Percentiles rank a stretch among this genome's conserved stretches.
Conservation (phyloP, 2,797 vertebrate species). For the Xenops minutus region DNA sequence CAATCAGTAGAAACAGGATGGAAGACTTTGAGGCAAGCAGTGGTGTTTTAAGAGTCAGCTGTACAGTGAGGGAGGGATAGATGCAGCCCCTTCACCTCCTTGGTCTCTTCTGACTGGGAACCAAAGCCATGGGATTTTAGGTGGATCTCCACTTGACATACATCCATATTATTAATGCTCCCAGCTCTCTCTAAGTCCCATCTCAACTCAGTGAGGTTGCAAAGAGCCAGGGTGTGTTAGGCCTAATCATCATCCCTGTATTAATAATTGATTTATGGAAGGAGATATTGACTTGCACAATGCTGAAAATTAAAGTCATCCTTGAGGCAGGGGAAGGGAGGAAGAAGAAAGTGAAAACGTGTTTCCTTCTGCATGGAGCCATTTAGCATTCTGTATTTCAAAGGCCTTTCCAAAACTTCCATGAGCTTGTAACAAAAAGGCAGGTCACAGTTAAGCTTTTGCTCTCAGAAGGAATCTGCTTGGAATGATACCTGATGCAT, state of each 20-base stretch:
- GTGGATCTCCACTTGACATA: background rate
- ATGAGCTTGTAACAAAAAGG: background rate
- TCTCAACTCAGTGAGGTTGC: background rate
- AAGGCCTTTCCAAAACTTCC: slow-evolving; percentile 33
- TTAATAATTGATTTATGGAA: slow-evolving; percentile 25
- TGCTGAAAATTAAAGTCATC: background rate
- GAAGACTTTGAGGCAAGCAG: background rate
- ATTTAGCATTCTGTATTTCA: slow-evolving; percentile 6
- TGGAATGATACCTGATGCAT: background rate
- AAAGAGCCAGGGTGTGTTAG: background rate
- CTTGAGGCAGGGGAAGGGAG: background rate
- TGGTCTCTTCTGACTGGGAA: background rate
- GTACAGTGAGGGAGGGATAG: background rate
- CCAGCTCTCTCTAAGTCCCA: background rate
- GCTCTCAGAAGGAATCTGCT: slow-evolving; percentile 1
- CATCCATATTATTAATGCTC: background rate
- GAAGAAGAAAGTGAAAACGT: background rate
- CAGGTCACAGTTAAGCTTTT: slow-evolving; percentile 38
- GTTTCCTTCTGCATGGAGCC: background rate
- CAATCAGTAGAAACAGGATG: background rate
- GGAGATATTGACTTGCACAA: background rate
- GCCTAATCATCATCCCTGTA: background rate
- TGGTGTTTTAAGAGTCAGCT: background rate
- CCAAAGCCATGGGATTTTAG: background rate
- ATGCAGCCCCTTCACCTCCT: background rate